Evolutionary conservation across 2,888 invertebrate species (phyloP).

Genomic region (Drosophila prostipennis): DNA sequence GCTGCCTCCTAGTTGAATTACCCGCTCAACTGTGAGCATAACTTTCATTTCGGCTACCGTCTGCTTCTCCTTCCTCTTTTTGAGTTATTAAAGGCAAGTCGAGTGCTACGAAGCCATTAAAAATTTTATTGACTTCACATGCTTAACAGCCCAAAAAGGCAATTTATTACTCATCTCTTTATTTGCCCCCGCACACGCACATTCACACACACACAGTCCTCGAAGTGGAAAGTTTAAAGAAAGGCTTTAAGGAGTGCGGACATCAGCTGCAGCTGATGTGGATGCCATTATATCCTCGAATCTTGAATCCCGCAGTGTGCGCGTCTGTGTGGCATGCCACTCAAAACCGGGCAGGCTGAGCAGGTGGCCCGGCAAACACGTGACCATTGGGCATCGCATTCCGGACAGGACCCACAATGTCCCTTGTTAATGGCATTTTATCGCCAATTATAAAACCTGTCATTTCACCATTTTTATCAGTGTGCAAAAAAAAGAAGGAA

Average conservation of each 20-base stretch:
- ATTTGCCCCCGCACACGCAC: conserved; percentile 5
- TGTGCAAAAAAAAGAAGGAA: conserved; percentile 34
- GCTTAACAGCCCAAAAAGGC: conserved; percentile 30
- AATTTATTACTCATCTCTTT: conserved; percentile 47
- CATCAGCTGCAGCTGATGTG: conserved; percentile 40
- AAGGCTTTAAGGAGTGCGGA: conserved; percentile 29
- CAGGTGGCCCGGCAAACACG: conserved; percentile 48
- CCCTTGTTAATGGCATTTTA: conserved; percentile 70
- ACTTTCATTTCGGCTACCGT: conserved; percentile 4
- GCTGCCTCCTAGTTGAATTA: conserved; percentile 38
- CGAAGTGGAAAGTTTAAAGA: conserved; percentile 9
- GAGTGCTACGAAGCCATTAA: conserved; percentile 48
- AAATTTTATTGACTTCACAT: conserved; percentile 64
- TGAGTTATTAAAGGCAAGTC: conserved; percentile 39
- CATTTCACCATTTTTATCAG: conserved; percentile 68
- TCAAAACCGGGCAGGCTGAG: conserved; percentile 23
- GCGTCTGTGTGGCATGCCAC: conserved; percentile 29
- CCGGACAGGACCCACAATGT: conserved; percentile 39
- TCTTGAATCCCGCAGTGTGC: neutral
- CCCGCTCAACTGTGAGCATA: conserved; percentile 22
- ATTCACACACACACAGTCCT: neutral
- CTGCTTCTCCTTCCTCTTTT: neutral
- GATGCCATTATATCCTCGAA: conserved; percentile 18
- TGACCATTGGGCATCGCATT: conserved; percentile 46
- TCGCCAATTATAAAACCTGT: conserved; percentile 74